Evolutionary conservation across 2,113 vertebrate species (phyloP).

Genomic region (Phyllopteryx taeniolatus): DNA sequence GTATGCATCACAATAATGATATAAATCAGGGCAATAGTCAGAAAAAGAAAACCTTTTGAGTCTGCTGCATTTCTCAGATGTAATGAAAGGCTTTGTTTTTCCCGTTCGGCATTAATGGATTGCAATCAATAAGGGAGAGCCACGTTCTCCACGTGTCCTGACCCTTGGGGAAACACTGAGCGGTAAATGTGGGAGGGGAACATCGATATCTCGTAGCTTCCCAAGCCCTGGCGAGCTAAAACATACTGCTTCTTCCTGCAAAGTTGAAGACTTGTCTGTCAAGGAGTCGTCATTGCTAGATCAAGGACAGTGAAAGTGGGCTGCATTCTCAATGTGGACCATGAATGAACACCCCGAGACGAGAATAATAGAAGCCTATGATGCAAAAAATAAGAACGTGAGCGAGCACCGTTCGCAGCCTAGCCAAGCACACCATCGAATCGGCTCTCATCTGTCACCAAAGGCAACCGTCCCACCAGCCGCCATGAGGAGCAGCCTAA

Average conservation of each 20-base stretch:
- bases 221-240: conserved; percentile 12
- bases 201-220: conserved; percentile 44
- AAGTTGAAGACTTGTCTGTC: conserved; percentile 13
- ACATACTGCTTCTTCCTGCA: conserved; percentile 20
- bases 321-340: conserved; percentile 1
- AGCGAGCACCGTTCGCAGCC: conserved; percentile 11
- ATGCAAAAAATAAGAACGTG: not conserved
- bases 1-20: not conserved
- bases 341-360: not conserved
- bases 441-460: conserved; percentile 58
- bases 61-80: conserved; percentile 54
- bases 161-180: conserved; percentile 46
- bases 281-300: conserved; percentile 18
- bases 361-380: not conserved
- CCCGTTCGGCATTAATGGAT: conserved; percentile 52
- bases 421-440: conserved; percentile 12
- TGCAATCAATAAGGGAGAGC: conserved; percentile 50
- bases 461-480: conserved; percentile 54
- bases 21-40: conserved; percentile 12
- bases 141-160: conserved; percentile 39
- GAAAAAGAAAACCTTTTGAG: conserved; percentile 29
- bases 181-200: conserved; percentile 41
- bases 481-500: conserved; percentile 57
- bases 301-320: conserved; percentile 32
- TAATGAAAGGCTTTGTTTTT: conserved; percentile 66